Conservation (phyloP, 2,113 vertebrate genomes). For the Hemiscyllium ocellatum region DNA sequence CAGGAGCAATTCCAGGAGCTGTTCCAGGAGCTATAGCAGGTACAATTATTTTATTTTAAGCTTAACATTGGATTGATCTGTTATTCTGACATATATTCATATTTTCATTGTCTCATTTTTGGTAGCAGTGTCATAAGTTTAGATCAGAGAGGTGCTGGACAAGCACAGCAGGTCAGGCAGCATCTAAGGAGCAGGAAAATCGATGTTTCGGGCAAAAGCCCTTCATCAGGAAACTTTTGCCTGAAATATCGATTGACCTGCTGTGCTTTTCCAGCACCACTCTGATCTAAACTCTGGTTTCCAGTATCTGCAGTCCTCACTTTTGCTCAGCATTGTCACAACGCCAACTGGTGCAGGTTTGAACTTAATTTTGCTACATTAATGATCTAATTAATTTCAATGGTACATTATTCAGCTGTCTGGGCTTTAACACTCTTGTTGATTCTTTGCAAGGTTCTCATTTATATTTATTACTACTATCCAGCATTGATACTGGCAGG, state of each 20-base stretch:
- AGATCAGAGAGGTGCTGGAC: too few relatives aligned
- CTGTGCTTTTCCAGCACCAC: too few relatives aligned
- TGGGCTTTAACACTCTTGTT: background rate
- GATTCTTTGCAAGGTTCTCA: background rate
- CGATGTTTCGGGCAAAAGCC: too few relatives aligned
- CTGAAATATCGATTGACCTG: too few relatives aligned
- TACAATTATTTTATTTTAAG: background rate
- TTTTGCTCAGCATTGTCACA: background rate
- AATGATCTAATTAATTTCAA: background rate
- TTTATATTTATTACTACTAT: background rate
- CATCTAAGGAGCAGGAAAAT: too few relatives aligned
- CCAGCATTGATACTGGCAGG: background rate
- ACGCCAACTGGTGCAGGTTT: background rate
- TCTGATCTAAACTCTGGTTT: too few relatives aligned
- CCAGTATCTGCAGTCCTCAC: too few relatives aligned
- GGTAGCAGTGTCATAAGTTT: background rate
- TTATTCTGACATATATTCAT: background rate
- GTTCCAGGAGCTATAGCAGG: background rate
- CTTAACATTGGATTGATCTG: background rate
- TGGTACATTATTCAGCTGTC: background rate
- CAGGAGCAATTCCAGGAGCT: background rate
- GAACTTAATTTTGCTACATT: background rate
- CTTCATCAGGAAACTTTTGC: too few relatives aligned
- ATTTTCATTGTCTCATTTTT: background rate
- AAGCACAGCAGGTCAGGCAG: too few relatives aligned